phyloP scores from a whole-genome alignment of 2,797 vertebrate species.

The Linurgus olivaceus region DNA sequence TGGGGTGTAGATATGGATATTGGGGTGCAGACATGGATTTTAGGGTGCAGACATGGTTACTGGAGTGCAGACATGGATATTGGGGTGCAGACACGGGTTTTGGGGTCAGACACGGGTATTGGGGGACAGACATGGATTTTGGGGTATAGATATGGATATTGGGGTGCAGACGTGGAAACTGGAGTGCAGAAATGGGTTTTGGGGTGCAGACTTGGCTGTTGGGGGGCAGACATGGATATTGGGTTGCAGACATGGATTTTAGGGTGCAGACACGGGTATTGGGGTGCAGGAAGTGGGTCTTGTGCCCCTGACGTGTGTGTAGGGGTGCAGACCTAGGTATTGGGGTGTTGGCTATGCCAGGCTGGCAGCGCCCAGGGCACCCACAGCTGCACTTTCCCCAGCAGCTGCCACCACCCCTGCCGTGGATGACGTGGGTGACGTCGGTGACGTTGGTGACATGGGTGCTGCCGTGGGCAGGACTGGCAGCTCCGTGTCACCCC shows the following conservation, averaged over 20 bases:
- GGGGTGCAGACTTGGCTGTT: background rate
- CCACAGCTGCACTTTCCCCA: background rate
- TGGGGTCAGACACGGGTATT: too few relatives aligned
- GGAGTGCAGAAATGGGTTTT: fast-evolving
- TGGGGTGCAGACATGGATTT: fast-evolving
- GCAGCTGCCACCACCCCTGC: background rate
- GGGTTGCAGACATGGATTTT: fast-evolving
- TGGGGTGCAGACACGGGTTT: fast-evolving
- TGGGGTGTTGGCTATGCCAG: background rate
- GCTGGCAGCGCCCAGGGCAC: background rate
- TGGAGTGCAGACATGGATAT: too few relatives aligned
- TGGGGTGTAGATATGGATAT: fast-evolving
- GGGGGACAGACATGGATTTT: background rate
- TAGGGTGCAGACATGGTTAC: background rate
- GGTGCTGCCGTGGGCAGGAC: background rate
- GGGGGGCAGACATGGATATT: fast-evolving
- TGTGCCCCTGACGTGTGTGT: background rate
- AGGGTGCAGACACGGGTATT: background rate
- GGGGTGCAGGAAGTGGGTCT: background rate
- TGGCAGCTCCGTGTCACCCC: background rate
- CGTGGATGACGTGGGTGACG: background rate
- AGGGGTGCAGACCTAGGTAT: background rate
- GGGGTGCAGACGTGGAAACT: fast-evolving
- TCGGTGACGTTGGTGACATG: background rate
- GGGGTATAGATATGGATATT: fast-evolving